A percentile compares a stretch with the other conserved stretches of the same genome.
Evolutionary conservation across 2,888 invertebrate species (phyloP).

Genomic region (Nowickia ferox): DNA sequence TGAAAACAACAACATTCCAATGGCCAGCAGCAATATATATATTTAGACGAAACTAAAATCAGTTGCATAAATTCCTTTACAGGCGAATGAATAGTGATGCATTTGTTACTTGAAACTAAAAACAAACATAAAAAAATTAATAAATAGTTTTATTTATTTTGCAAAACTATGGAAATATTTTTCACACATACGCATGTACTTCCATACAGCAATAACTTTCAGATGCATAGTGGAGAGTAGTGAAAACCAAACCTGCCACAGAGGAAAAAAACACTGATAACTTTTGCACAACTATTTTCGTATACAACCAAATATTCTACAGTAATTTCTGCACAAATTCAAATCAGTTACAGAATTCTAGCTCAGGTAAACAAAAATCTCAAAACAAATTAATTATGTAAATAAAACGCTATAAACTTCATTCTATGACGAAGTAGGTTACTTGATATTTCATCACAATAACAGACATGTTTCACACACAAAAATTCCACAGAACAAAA

Average conservation of each 20-base stretch:
- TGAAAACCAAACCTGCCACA: constrained; percentile 1
- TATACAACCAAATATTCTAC: constrained; percentile 14
- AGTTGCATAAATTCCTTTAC: constrained; percentile 21
- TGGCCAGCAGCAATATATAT: constrained; percentile 18
- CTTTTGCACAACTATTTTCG: constrained; percentile 4
- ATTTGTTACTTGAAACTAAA: constrained; percentile 18
- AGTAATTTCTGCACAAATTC: constrained; percentile 1
- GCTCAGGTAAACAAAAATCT: constrained; percentile 32
- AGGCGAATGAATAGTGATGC: not conserved
- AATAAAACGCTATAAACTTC: not conserved
- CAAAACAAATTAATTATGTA: not conserved
- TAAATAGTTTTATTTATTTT: constrained; percentile 46
- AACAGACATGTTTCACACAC: no score
- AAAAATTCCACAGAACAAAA: no score
- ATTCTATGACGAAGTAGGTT: no score
- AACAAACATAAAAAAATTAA: constrained; percentile 36
- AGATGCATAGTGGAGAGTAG: not conserved
- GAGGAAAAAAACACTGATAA: not conserved
- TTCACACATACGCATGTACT: constrained; percentile 17
- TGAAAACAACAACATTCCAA: constrained; percentile 30
- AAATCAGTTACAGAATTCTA: constrained; percentile 24
- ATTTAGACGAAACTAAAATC: constrained; percentile 33
- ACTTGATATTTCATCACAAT: no score
- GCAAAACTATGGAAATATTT: constrained; percentile 22
- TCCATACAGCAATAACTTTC: not conserved